Evolutionary conservation across 1,140 invertebrate genomes (phyloP), one percentile per base, ranked within the genome.

Genomic region (Antheraea pernyi): DNA sequence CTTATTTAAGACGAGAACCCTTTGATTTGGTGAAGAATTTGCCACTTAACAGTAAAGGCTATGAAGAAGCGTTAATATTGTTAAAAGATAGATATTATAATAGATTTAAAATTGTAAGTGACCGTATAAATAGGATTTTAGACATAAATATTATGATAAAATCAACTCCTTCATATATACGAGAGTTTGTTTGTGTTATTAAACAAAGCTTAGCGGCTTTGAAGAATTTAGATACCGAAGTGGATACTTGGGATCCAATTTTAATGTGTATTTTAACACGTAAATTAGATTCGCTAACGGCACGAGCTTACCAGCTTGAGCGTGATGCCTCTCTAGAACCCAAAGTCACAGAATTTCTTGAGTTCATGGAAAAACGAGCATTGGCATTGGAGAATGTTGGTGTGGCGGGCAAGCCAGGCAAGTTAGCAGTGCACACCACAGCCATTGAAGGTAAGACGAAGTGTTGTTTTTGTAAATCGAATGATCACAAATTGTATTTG

Each of bases 401-500:
- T 16, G 10, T 39, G 16, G 19, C 36, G 37, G 62, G 30, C 59
- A 60, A 22, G 7, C 19, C 59, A 22, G 59, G 59, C 7, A 30
- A 19, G 59, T 11, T 48, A 60, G 59, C 59, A 60, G 10, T 60
- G 9, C 59, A 60, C 22, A 16, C 59, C 9, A 13, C 22, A 19
- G 22, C 18, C 9, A 19, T 22, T 7, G 22, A 60, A 30, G 19
- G 8, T 60, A 60, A 60, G 59, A 30, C 19, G 9, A 60, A 60
- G 13, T 60, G 59, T 60, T 30, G 22, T 10, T 60, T 22, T 30
- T 60, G 59, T 60, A 60, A 60, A 67, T 69, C 36, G 7, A 46
- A 2, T 19, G 53, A 64, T 18, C 71, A 72, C 30, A 72, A 72
- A 19, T 46, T 69, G 61, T 73, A 65, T 69, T 16, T 3, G 9